Conservation (phyloP, 2,113 vertebrate species). For the Oreocharis arfaki region DNA sequence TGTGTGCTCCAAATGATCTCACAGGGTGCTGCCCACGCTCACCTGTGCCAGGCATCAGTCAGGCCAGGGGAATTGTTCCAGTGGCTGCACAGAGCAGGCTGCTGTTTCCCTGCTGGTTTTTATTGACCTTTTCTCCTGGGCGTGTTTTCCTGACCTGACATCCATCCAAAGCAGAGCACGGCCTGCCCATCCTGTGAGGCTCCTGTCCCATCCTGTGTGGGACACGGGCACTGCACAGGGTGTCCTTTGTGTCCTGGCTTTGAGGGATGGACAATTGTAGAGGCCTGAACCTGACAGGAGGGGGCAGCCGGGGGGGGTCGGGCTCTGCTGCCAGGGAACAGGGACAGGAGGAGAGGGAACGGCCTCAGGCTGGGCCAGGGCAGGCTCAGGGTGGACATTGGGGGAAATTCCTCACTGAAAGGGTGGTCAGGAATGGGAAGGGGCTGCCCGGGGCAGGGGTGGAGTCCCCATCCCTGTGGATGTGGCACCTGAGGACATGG, state of each 20-base stretch:
- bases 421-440: neutral
- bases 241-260: rapidly evolving
- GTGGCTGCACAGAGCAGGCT: neutral
- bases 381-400: rapidly evolving
- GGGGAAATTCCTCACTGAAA: neutral
- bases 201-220: neutral
- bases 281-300: neutral
- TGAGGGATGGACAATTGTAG: neutral
- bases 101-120: neutral
- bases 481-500: neutral
- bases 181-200: neutral
- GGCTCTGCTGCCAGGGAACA: neutral
- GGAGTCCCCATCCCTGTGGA: neutral
- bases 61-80: neutral
- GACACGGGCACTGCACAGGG: rapidly evolving
- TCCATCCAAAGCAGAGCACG: neutral
- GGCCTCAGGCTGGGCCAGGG: neutral
- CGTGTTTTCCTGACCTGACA: neutral
- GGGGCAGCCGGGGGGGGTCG: rapidly evolving
- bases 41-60: neutral
- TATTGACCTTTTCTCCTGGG: neutral
- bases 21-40: neutral
- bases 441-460: neutral
- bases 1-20: neutral
- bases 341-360: neutral